Conservation (phyloP, 2,113 vertebrate genomes). For the Amblyornis subalaris region DNA sequence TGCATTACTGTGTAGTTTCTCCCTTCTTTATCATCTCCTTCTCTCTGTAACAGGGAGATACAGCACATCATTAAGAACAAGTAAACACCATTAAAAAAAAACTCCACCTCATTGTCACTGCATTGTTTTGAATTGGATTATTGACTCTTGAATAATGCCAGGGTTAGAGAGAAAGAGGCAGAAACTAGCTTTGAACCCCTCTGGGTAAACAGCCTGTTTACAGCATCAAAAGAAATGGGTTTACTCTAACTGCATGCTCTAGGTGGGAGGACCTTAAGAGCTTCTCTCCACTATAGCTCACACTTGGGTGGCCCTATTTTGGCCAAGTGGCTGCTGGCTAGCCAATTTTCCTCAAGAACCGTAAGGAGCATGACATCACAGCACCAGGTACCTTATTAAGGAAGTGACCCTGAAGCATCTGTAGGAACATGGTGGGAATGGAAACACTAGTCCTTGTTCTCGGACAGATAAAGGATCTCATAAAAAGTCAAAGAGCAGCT, state of each 20-base stretch:
- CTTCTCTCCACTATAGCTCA: background rate
- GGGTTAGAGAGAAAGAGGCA: background rate
- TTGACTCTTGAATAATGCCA: constrained; percentile 9
- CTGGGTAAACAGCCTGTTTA: background rate
- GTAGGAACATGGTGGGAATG: background rate
- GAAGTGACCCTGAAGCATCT: background rate
- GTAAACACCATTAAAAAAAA: constrained; percentile 11
- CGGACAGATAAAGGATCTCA: background rate
- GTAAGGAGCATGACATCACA: background rate
- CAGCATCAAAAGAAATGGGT: background rate
- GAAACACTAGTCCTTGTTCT: background rate
- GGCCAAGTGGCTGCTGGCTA: background rate
- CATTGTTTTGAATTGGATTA: constrained; percentile 23
- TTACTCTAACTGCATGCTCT: background rate
- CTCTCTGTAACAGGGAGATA: background rate
- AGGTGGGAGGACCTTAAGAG: background rate
- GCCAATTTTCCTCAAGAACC: background rate
- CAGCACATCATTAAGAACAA: constrained; percentile 15
- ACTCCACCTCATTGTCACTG: background rate
- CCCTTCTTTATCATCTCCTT: background rate
- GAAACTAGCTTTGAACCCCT: background rate
- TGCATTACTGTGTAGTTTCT: background rate
- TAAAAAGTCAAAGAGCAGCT: background rate
- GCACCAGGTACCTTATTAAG: background rate
- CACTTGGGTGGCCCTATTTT: background rate